Conservation (phyloP, 2,113 vertebrate genomes). For the Hemiprocne comata region DNA sequence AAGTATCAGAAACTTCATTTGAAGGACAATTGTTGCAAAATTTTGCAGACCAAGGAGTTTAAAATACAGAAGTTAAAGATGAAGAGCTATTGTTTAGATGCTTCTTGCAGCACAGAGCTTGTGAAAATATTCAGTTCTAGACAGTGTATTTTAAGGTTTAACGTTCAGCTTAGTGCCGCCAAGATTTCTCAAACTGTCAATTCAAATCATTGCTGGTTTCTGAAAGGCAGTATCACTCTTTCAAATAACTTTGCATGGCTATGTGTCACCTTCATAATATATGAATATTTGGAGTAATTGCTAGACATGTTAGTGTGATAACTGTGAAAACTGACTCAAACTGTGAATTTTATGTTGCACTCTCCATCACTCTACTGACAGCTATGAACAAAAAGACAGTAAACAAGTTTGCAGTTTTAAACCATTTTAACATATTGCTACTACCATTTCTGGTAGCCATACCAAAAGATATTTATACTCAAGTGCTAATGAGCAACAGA, state of each 20-base stretch:
- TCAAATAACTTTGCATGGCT: not conserved
- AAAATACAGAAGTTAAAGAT: conserved; percentile 29
- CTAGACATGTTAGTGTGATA: not conserved
- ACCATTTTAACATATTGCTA: not conserved
- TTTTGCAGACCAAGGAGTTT: conserved; percentile 24
- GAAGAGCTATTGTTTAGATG: not conserved
- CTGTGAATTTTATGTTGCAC: not conserved
- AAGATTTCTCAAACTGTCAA: not conserved
- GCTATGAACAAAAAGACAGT: not conserved
- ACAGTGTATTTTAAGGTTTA: not conserved
- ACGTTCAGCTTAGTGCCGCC: not conserved
- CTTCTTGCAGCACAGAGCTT: not conserved
- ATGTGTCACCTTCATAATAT: not conserved
- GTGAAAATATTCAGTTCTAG: not conserved
- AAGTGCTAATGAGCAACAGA: not conserved
- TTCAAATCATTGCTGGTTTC: not conserved
- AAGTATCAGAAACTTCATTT: not conserved
- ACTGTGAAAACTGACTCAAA: not conserved
- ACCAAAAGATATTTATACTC: not conserved
- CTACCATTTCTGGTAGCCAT: not conserved
- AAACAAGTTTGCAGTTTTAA: not conserved
- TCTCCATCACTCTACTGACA: not conserved
- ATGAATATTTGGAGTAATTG: not conserved
- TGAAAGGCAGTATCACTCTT: not conserved
- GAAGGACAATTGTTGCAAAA: conserved; percentile 20